Base-by-base conservation (phyloP, 2,888 invertebrate genomes). In the Asteroscopus sphinx region DNA sequence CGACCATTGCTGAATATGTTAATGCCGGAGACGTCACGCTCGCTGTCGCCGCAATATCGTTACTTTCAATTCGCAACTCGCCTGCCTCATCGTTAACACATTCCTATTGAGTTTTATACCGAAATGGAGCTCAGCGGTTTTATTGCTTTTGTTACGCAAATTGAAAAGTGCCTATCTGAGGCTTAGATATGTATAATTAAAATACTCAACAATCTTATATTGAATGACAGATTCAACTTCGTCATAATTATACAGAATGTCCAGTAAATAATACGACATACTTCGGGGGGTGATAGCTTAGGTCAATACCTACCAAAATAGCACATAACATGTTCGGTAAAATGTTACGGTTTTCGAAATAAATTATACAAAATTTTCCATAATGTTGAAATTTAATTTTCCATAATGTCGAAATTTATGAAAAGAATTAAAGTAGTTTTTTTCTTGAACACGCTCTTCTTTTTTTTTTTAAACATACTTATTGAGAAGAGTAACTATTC, bases 1-100 rank as follows among this genome's bases (percentile, higher is more conserved):
- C 85, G 84, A 77, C 85, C 85, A 85, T 79, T 74, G 84, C 86
- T 83, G 88, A 88, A 92, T 91, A 93, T 92, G 92, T 87, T 90
- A 91, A 92, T 92, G 84, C 75, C 75, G 74, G 78, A 78, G 76
- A 72, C 76, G 71, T 77, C 75, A 63, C 78, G 76, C 59, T 73
- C 62, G 67, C 76, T 84, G 86, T 80, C 84, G 76, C 80, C 85
- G 82, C 89, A 88, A 88, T 88, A 88, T 86, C 81, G 81, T 77
- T 80, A 80, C 83, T 86, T 83, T 80, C 80, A 86, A 83, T 84
- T 87, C 81, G 76, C 82, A 76, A 81, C 77, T 77, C 75, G 69
- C 68, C 63, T 65, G 75, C 70, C 69, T 80, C 76, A 76, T 80
- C 76, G 74, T 80, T 78, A 80, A 77, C 79, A 82, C 81, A 83